Evolutionary conservation across 2,797 vertebrate species (phyloP).

Genomic region (Sebastes taczanowskii): DNA sequence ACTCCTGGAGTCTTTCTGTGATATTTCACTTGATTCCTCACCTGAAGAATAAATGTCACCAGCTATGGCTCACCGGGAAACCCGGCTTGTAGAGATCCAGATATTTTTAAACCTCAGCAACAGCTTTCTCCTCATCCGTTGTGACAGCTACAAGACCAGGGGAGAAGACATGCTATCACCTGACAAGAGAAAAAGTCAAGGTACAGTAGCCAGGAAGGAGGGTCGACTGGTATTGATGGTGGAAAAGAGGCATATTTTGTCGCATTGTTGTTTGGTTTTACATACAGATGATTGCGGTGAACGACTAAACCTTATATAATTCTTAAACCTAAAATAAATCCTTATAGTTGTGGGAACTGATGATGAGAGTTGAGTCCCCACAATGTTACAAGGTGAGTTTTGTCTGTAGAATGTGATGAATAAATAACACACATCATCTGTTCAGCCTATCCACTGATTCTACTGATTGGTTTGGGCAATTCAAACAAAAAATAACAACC

Average conservation of each 20-base stretch:
- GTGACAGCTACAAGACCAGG: too few relatives aligned
- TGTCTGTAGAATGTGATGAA: too few relatives aligned
- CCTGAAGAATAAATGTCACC: neutral
- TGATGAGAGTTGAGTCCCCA: too few relatives aligned
- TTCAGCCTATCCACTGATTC: neutral
- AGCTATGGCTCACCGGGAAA: constrained; percentile 6
- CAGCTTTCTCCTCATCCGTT: neutral
- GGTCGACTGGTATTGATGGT: neutral
- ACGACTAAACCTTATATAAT: too few relatives aligned
- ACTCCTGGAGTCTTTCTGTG: neutral
- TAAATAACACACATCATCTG: neutral
- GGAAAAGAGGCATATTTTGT: neutral
- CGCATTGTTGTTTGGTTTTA: neutral
- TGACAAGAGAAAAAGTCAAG: neutral
- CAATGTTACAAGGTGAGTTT: too few relatives aligned
- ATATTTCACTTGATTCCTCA: neutral
- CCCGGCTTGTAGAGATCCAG: neutral
- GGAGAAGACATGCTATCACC: too few relatives aligned
- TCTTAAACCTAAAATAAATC: too few relatives aligned
- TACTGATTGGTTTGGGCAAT: neutral
- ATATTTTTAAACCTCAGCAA: constrained; percentile 21
- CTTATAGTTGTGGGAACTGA: too few relatives aligned
- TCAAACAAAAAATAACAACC: neutral
- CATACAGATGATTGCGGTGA: neutral
- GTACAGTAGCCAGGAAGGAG: neutral